Conservation (phyloP, 2,113 vertebrate genomes). For the Pseudonaja textilis region DNA sequence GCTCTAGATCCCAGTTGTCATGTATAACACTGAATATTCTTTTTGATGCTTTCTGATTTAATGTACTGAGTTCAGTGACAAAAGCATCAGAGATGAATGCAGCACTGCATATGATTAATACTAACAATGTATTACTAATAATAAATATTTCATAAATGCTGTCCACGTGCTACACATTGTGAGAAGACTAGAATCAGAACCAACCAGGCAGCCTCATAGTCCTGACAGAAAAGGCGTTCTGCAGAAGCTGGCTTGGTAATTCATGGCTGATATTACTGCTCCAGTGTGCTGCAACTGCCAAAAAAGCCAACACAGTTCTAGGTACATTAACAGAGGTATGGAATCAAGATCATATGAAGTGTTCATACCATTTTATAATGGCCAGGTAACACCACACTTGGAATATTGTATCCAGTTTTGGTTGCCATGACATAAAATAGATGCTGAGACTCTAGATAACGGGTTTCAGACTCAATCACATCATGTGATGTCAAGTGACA, state of each 20-base stretch:
- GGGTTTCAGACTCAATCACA: too few species aligned
- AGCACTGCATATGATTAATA: background rate
- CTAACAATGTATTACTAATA: background rate
- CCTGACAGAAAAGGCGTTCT: background rate
- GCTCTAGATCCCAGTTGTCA: background rate
- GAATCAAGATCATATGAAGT: background rate
- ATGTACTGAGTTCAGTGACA: background rate
- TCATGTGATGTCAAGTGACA: too few species aligned
- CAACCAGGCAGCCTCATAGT: background rate
- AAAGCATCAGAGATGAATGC: background rate
- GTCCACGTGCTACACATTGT: background rate
- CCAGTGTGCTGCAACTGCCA: background rate
- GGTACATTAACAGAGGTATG: background rate
- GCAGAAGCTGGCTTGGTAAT: background rate
- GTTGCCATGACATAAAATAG: background rate
- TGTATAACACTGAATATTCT: background rate
- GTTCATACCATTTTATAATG: background rate
- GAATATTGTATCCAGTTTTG: background rate
- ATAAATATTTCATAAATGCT: background rate
- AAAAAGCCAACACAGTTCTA: background rate
- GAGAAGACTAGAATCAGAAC: background rate
- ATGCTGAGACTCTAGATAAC: background rate
- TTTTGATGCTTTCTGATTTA: background rate
- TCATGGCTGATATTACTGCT: background rate
- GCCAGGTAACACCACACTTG: background rate